These are phyloP conservation scores for Hemitrygon akajei DNA, from an alignment of 2,797 vertebrate species.

Conservation along the genomic window DNA sequence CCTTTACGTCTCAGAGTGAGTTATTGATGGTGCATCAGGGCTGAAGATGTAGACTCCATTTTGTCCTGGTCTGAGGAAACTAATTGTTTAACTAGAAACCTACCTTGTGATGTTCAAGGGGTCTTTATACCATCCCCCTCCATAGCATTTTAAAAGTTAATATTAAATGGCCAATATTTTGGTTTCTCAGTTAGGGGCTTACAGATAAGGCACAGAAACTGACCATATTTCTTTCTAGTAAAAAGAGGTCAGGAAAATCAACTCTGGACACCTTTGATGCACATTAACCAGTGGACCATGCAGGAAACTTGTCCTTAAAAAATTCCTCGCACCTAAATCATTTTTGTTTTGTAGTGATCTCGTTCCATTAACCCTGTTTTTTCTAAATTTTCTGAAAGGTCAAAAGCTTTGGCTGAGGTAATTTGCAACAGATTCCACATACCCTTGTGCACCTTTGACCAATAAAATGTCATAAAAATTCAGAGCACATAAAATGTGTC, in stretches of 20 bases:
- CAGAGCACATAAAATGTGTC: not conserved
- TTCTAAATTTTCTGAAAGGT: not conserved
- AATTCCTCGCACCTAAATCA: conserved; percentile 7
- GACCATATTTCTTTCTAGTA: conserved; percentile 9
- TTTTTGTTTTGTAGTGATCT: conserved; percentile 13
- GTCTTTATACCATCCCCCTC: not conserved
- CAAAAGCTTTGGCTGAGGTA: not conserved
- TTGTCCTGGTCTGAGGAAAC: not conserved
- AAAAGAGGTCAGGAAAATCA: conserved; percentile 5
- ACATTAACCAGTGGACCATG: conserved; percentile 11
- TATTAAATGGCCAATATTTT: not conserved
- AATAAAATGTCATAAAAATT: conserved; percentile 6
- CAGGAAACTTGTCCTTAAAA: conserved; percentile 14
- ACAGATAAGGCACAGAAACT: not conserved
- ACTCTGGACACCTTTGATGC: conserved; percentile 10
- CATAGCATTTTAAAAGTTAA: not conserved
- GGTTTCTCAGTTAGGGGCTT: not conserved
- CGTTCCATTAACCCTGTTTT: conserved; percentile 17
- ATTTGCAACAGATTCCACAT: not conserved
- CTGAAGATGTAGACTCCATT: not conserved
- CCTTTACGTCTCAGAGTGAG: too few relatives aligned
- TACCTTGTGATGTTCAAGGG: not conserved
- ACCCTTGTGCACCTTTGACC: not conserved
- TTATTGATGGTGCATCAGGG: too few relatives aligned
- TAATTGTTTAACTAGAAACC: not conserved